A percentile compares a stretch with the other conserved stretches of the same genome.
Conservation (phyloP, 2,797 vertebrate species). For the Micromesistius poutassou region DNA sequence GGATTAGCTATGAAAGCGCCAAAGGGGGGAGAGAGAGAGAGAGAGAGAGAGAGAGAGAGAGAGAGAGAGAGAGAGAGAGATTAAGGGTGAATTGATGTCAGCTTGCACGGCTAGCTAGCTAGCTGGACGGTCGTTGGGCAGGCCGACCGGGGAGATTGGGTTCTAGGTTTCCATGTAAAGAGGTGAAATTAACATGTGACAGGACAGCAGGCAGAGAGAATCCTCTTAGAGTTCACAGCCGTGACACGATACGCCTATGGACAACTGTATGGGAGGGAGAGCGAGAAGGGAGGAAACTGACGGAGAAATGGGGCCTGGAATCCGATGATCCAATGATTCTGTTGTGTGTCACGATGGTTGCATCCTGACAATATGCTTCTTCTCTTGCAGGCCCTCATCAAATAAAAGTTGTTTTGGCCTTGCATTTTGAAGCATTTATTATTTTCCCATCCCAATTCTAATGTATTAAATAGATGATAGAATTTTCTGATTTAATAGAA, state of each 20-base stretch:
- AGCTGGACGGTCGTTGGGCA: slow-evolving; percentile 23
- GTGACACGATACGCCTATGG: slow-evolving; percentile 68
- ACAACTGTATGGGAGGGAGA: slow-evolving; percentile 50
- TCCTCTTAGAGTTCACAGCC: slow-evolving; percentile 70
- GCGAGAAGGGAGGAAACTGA: slow-evolving; percentile 40
- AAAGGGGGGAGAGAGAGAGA: slow-evolving; percentile 19
- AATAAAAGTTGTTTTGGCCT: no score
- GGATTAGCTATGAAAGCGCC: slow-evolving; percentile 61
- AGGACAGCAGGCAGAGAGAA: slow-evolving; percentile 69
- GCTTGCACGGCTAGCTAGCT: slow-evolving; percentile 47
- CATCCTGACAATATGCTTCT: no score
- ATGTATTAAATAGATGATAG: neutral
- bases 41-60: no score
- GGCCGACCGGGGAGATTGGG: slow-evolving; percentile 40
- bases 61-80: slow-evolving; percentile 31
- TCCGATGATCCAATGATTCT: slow-evolving; percentile 15
- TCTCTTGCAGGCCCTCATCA: no score
- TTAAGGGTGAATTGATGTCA: slow-evolving; percentile 64
- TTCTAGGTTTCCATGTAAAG: slow-evolving; percentile 67
- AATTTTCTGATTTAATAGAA: neutral
- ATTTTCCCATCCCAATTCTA: no score
- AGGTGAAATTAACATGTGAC: slow-evolving; percentile 70
- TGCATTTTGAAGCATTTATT: no score
- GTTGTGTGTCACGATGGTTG: no score
- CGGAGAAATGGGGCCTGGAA: slow-evolving; percentile 29